Evolutionary conservation across 1,140 invertebrate species (phyloP), one percentile per base, ranked within the genome.

Genomic region (Brachionus paranguensis): DNA sequence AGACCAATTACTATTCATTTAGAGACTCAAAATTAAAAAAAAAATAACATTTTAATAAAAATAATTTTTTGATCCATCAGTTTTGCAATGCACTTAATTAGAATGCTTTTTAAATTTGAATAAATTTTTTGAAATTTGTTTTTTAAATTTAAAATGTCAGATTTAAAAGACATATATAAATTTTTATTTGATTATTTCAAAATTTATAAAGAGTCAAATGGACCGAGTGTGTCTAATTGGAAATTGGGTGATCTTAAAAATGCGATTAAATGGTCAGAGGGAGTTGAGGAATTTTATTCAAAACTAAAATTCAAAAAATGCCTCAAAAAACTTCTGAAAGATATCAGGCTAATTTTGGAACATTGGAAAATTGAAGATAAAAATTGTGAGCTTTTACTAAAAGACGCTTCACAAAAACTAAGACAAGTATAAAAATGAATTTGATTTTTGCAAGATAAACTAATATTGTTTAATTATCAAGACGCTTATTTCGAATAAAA

Each of bases 171-270:
- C 7, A 76, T 76, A 27, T 53, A 76, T 24, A 76, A 50, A 27
- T 76, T 76, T 50, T 76, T 76, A 17, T 76, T 76, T 50, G 72
- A 76, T 29, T 76, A 50, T 53, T 76, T 76, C 27, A 76, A 76
- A 76, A 47, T 76, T 76, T 76, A 53, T 33, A 76, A 76, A 76
- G 72, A 76, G 50, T 27, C 72, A 27, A 14, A 4, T 8, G 45
- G 72, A 14, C 45, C 17, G 4, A 76, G 12, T 76, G 72, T 76
- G 43, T 76, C 72, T 27, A 33, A 76, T 27, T 76, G 72, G 72
- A 76, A 76, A 76, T 20, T 76, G 12, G 45, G 14, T 29, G 72
- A 76, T 76, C 24, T 76, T 12, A 76, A 76, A 29, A 76, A 76
- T 76, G 43, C 72, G 3, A 27, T 76, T 27, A 76, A 50, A 47